Evolutionary conservation across 2,797 vertebrate species (phyloP).

Genomic region (Paratrypauchen microcephalus): DNA sequence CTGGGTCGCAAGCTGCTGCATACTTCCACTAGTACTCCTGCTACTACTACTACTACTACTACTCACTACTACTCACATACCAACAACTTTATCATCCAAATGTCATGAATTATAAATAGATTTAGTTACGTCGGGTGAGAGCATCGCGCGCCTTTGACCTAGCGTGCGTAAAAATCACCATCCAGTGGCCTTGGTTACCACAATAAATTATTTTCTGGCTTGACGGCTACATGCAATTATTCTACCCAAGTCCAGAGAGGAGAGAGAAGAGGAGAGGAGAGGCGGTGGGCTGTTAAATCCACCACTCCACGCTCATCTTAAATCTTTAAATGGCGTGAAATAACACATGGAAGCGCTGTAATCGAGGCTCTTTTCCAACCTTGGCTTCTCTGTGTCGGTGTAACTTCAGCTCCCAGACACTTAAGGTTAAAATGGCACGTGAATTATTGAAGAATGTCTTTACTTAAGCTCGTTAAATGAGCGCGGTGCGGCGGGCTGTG

Average conservation of each 20-base stretch:
- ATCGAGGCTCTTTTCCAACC: constrained; percentile 17
- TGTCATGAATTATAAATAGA: constrained; percentile 26
- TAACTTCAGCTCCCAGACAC: constrained; percentile 44
- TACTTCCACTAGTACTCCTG: constrained; percentile 34
- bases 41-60: background rate
- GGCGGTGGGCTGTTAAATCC: constrained; percentile 9
- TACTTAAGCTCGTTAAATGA: background rate
- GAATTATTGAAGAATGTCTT: constrained; percentile 6
- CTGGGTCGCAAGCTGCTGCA: constrained; percentile 37
- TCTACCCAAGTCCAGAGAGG: background rate
- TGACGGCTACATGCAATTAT: constrained; percentile 27
- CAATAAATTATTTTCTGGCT: constrained; percentile 38
- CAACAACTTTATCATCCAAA: constrained; percentile 47
- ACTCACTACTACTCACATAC: constrained; percentile 19
- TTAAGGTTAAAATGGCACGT: constrained; percentile 31
- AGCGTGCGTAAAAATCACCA: constrained; percentile 19
- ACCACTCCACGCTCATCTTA: constrained; percentile 13
- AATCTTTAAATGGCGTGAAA: constrained; percentile 20
- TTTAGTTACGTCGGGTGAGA: constrained; percentile 14
- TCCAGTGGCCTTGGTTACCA: constrained; percentile 11
- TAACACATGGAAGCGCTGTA: background rate
- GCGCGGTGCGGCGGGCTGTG: background rate
- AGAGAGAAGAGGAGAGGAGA: background rate
- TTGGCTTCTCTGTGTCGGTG: constrained; percentile 35
- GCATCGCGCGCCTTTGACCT: constrained; percentile 15